These are phyloP conservation scores for Megalopta genalis DNA, from an alignment of 1,140 invertebrate genomes.

Conservation along the genomic window DNA sequence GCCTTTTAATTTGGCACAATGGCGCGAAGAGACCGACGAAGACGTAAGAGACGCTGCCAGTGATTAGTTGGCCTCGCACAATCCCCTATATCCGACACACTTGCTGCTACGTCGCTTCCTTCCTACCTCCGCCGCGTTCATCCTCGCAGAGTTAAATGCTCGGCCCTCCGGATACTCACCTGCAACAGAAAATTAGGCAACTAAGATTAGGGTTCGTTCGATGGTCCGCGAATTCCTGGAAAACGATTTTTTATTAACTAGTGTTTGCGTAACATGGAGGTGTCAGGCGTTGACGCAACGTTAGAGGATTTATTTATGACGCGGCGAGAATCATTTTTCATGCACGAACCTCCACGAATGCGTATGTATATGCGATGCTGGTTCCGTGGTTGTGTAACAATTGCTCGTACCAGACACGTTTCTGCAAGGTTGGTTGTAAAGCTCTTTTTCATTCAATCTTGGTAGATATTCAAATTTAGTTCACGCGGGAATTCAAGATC, in stretches of 20 bases:
- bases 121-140: background rate
- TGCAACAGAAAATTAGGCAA: conserved; percentile 31
- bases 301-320: background rate
- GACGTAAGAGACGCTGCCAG: background rate
- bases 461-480: no score
- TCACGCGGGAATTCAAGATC: no score
- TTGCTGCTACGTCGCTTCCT: background rate
- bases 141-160: conserved; percentile 13
- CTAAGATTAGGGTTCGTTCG: background rate
- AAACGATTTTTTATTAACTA: background rate
- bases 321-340: background rate
- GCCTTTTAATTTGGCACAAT: conserved; percentile 35
- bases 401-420: background rate
- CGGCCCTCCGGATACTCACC: conserved; percentile 47
- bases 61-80: conserved; percentile 19
- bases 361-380: background rate
- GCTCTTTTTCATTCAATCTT: no score
- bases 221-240: background rate
- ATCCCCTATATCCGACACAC: background rate
- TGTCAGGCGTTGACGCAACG: background rate
- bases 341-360: background rate
- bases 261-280: background rate
- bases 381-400: background rate
- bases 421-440: no score
- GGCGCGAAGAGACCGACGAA: background rate